Percentiles rank a stretch among this genome's conserved stretches.
phyloP scores from a whole-genome alignment of 2,888 invertebrate species.

The Troglohyphantes excavatus region DNA sequence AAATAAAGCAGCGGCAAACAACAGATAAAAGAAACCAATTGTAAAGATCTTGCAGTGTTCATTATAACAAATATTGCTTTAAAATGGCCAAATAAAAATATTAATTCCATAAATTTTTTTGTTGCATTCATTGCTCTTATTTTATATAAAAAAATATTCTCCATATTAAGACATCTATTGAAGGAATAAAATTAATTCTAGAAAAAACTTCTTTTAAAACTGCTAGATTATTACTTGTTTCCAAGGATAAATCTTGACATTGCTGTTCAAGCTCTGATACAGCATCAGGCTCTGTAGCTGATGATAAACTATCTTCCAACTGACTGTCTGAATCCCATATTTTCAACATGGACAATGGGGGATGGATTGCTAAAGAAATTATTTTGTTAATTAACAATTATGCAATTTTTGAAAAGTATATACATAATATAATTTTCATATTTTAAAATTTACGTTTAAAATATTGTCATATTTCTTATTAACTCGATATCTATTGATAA shows the following conservation, averaged over 20 bases:
- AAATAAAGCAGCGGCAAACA: no score
- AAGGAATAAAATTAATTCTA: background rate
- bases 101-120: no score
- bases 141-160: background rate
- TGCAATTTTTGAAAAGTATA: no score
- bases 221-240: slow-evolving; percentile 53
- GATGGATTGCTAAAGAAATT: slow-evolving; percentile 67
- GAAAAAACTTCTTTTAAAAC: background rate
- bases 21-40: no score
- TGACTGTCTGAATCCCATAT: slow-evolving; percentile 70
- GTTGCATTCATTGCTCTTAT: background rate
- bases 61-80: no score
- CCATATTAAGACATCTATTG: background rate
- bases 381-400: no score
- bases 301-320: slow-evolving; percentile 56
- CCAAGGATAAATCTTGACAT: slow-evolving; percentile 61
- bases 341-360: slow-evolving; percentile 59
- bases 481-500: no score
- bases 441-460: no score
- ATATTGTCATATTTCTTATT: no score
- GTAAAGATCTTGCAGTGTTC: no score
- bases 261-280: slow-evolving; percentile 55
- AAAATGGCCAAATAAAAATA: no score
- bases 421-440: no score
- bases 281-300: slow-evolving; percentile 60